Conservation (phyloP, 2,888 invertebrate species). For the Himalopsyche anomala region DNA sequence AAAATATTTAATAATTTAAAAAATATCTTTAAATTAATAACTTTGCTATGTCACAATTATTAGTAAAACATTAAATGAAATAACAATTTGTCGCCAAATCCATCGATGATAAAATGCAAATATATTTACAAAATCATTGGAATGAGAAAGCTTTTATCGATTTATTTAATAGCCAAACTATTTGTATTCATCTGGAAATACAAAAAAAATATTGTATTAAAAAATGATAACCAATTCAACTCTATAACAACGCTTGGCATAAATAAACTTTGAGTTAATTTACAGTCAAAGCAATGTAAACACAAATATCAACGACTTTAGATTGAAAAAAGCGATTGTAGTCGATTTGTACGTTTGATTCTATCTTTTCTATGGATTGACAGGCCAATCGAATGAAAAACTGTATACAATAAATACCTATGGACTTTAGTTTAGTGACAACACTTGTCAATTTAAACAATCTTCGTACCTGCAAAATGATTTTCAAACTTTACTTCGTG, state of each 20-base stretch:
- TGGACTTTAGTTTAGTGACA: constrained; percentile 25
- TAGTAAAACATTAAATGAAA: too few relatives aligned
- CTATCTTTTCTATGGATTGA: constrained; percentile 40
- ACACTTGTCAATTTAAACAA: constrained; percentile 42
- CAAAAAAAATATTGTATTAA: neutral
- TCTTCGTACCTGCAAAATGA: neutral
- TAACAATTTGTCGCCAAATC: too few relatives aligned
- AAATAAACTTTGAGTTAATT: constrained; percentile 33
- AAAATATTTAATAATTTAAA: too few relatives aligned
- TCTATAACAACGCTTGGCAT: neutral
- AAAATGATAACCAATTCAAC: neutral
- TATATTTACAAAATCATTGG: too few relatives aligned
- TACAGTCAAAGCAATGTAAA: constrained; percentile 38
- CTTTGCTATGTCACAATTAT: too few relatives aligned
- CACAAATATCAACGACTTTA: constrained; percentile 24
- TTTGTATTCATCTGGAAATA: neutral
- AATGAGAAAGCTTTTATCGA: neutral
- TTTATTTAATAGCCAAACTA: neutral
- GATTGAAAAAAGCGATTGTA: constrained; percentile 24
- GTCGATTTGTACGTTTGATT: constrained; percentile 37
- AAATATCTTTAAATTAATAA: too few relatives aligned
- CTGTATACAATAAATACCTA: constrained; percentile 36
- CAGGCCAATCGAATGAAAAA: constrained; percentile 32
- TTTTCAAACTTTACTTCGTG: neutral
- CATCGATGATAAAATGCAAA: too few relatives aligned